A percentile compares a stretch with the other conserved stretches of the same genome.
Evolutionary conservation across 2,797 vertebrate species (phyloP).

Genomic region (Aythya fuligula): DNA sequence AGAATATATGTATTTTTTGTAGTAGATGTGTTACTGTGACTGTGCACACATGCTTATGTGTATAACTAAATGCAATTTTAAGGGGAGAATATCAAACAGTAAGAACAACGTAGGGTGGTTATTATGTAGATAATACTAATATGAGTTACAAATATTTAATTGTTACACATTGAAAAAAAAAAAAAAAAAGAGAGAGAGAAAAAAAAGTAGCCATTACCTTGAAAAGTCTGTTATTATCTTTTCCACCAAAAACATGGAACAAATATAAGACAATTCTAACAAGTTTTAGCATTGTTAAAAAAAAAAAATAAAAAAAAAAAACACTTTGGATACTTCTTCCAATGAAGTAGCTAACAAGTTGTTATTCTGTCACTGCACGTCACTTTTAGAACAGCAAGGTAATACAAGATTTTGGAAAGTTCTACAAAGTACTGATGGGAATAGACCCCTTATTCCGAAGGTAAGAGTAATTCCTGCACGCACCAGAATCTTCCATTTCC

Average conservation of each 20-base stretch:
- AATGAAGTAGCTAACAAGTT: neutral
- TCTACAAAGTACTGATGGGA: neutral
- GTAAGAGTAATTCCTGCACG: neutral
- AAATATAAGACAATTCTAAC: neutral
- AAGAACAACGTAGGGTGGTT: neutral
- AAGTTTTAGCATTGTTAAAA: neutral
- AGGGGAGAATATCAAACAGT: neutral
- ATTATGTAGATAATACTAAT: neutral
- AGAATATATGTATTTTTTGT: neutral
- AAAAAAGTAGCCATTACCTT: neutral
- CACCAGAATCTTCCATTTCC: neutral
- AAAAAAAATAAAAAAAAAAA: neutral
- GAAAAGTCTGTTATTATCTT: neutral
- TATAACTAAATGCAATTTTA: neutral
- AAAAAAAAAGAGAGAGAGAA: neutral
- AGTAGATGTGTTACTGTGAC: neutral
- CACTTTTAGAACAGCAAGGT: neutral
- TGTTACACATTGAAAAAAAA: neutral
- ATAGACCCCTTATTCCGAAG: neutral
- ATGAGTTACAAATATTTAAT: neutral
- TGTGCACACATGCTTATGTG: neutral
- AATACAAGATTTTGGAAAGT: neutral
- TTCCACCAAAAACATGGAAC: accelerated
- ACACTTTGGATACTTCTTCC: neutral
- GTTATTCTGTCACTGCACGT: neutral